Conservation (phyloP, 23 tunicate genomes). For the Diplosoma virens region DNA sequence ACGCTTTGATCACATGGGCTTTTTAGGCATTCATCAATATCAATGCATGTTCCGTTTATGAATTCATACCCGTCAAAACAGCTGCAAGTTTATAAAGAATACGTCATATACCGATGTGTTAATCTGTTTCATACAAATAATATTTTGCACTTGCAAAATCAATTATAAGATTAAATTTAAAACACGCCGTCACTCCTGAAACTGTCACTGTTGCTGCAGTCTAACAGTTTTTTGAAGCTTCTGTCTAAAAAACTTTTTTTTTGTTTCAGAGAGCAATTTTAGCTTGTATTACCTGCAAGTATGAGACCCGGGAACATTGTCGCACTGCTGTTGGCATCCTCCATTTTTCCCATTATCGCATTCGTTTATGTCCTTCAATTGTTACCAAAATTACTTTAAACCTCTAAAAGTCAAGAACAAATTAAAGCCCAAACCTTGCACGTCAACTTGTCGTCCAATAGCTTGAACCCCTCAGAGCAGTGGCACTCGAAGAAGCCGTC, state of each 20-base stretch:
- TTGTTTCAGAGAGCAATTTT: too few species aligned
- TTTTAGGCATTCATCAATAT: conserved; percentile 60
- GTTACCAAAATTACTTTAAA: background rate
- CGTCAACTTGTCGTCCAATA: conserved; percentile 12
- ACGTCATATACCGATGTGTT: too few species aligned
- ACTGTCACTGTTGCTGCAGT: too few species aligned
- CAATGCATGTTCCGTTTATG: conserved; percentile 25
- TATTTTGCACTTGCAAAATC: too few species aligned
- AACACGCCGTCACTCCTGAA: too few species aligned
- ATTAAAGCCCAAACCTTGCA: conserved; percentile 69
- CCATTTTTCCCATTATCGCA: conserved; percentile 42
- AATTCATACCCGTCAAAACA: conserved; percentile 55
- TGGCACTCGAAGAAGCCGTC: conserved; percentile 46
- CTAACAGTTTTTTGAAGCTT: too few species aligned
- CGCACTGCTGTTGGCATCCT: conserved; percentile 70
- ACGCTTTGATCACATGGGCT: conserved; percentile 50
- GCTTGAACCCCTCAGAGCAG: conserved; percentile 43
- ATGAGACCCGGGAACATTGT: conserved; percentile 48
- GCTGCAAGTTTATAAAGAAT: too few species aligned
- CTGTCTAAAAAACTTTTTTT: too few species aligned
- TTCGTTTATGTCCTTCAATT: conserved; percentile 71
- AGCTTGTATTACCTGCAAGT: conserved; percentile 67
- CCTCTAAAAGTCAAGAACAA: background rate
- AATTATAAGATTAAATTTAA: too few species aligned
- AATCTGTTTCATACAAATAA: too few species aligned